Conservation (phyloP, 2,888 invertebrate species). For the Frankliniella intonsa region DNA sequence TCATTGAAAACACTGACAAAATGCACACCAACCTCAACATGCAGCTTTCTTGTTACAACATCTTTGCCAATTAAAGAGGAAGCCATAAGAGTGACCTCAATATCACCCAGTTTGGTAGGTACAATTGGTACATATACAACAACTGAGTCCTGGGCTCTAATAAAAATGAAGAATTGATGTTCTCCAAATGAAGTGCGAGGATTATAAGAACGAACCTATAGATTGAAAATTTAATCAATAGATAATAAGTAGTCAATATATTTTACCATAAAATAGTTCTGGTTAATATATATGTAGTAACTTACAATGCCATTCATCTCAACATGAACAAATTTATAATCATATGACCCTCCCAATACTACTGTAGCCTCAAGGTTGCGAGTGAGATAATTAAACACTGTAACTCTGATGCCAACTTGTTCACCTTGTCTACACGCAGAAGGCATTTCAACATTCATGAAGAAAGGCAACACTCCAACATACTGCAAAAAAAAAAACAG, state of each 20-base stretch:
- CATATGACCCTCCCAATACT: constrained; percentile 74
- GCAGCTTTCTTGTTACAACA: constrained; percentile 58
- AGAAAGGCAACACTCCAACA: constrained; percentile 86
- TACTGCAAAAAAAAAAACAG: constrained; percentile 54
- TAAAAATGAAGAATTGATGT: constrained; percentile 90
- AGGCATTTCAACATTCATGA: constrained; percentile 92
- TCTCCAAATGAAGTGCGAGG: constrained; percentile 88
- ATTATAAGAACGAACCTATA: constrained; percentile 69
- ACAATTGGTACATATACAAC: constrained; percentile 89
- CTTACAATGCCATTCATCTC: constrained; percentile 77
- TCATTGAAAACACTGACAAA: constrained; percentile 13
- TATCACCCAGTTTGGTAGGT: constrained; percentile 70
- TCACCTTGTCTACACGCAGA: constrained; percentile 79
- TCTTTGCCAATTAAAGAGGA: constrained; percentile 69
- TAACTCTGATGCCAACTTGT: constrained; percentile 86
- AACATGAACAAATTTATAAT: constrained; percentile 89
- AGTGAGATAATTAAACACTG: constrained; percentile 90
- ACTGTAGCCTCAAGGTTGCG: constrained; percentile 80
- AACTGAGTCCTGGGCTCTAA: constrained; percentile 69
- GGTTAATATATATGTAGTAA: constrained; percentile 27
- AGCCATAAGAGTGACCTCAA: constrained; percentile 71
- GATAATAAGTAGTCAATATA: constrained; percentile 5
- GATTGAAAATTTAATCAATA: constrained; percentile 32
- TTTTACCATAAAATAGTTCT: neutral
- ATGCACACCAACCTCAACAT: constrained; percentile 58